Conservation (phyloP, 2,113 vertebrate genomes). For the Corydoras maculifer region DNA sequence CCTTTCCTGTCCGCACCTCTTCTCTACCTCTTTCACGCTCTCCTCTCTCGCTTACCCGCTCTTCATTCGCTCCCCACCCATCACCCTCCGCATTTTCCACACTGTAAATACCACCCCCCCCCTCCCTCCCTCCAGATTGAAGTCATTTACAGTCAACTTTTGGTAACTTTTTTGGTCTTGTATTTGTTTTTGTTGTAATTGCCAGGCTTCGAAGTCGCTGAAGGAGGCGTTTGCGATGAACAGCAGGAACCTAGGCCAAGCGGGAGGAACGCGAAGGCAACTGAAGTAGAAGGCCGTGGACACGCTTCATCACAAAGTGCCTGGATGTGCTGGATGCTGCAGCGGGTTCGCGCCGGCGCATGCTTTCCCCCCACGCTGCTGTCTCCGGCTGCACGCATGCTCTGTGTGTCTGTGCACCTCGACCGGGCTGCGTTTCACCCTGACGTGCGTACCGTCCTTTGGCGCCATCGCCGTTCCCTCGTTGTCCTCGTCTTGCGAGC, state of each 20-base stretch:
- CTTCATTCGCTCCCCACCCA: slow-evolving; percentile 39
- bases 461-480: slow-evolving; percentile 47
- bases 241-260: slow-evolving; percentile 10
- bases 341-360: slow-evolving; percentile 37
- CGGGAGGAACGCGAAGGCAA: slow-evolving; percentile 54
- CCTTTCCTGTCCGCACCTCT: slow-evolving; percentile 54
- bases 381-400: slow-evolving; percentile 41
- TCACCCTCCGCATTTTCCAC: slow-evolving; percentile 26
- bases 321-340: slow-evolving; percentile 55
- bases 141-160: background rate
- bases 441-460: slow-evolving; percentile 54
- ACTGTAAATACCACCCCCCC: slow-evolving; percentile 24
- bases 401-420: slow-evolving; percentile 55
- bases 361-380: slow-evolving; percentile 28
- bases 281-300: slow-evolving; percentile 50
- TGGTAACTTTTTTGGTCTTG: slow-evolving; percentile 28
- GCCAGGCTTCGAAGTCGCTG: slow-evolving; percentile 36
- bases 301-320: slow-evolving; percentile 55
- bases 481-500: slow-evolving; percentile 14
- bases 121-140: background rate
- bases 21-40: slow-evolving; percentile 25
- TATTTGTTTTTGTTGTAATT: slow-evolving; percentile 45
- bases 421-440: slow-evolving; percentile 57
- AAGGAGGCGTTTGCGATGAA: slow-evolving; percentile 37
- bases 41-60: slow-evolving; percentile 47